A percentile compares a stretch with the other conserved stretches of the same genome.
These are phyloP conservation scores for Caenorhabditis tropicalis DNA, from an alignment of 1,140 invertebrate species.

Conservation along the genomic window DNA sequence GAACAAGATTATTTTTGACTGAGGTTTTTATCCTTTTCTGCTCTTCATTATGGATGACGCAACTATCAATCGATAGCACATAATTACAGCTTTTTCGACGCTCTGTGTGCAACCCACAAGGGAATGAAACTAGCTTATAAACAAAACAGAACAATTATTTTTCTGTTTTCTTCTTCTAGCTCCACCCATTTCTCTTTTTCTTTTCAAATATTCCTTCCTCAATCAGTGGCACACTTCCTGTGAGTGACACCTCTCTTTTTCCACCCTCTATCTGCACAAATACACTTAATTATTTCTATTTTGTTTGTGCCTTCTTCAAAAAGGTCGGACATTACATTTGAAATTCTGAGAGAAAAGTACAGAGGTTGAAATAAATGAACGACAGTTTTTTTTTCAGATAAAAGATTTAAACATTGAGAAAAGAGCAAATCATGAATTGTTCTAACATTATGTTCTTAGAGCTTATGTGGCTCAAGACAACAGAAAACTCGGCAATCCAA, in stretches of 20 bases:
- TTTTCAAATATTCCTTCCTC: constrained; percentile 25
- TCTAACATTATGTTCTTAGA: too few relatives aligned
- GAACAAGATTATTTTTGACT: too few relatives aligned
- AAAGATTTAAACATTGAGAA: too few relatives aligned
- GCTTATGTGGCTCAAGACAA: too few relatives aligned
- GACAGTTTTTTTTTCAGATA: too few relatives aligned
- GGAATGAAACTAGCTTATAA: background rate
- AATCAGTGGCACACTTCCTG: constrained; percentile 34
- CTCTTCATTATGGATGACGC: too few relatives aligned
- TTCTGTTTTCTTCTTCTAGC: background rate
- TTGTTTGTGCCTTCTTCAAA: background rate
- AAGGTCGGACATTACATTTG: background rate
- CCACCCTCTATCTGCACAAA: background rate
- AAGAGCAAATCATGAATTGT: too few relatives aligned
- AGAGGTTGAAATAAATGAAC: background rate
- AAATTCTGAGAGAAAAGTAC: background rate
- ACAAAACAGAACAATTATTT: constrained; percentile 18
- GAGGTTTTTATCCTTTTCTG: too few relatives aligned
- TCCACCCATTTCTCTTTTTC: background rate
- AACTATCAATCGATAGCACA: too few relatives aligned
- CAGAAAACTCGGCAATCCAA: too few relatives aligned
- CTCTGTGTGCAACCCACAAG: background rate
- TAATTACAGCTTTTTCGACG: too few relatives aligned
- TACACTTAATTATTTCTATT: background rate
- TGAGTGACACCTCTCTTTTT: background rate